Evolutionary conservation across 2,888 invertebrate genomes (phyloP), one percentile per base, ranked within the genome.

Genomic region (Orthonevra nobilis): DNA sequence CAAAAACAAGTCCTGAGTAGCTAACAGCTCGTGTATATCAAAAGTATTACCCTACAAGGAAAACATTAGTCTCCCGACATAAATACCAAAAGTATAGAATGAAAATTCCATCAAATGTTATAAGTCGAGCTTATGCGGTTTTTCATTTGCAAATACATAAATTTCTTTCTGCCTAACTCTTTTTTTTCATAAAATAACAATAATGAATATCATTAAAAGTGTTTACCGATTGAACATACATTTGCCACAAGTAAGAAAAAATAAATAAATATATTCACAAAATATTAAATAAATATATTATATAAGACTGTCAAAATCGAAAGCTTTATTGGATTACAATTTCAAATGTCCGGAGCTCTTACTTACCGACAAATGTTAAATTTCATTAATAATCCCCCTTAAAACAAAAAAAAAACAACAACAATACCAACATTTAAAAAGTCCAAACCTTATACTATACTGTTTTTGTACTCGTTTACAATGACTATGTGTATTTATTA

Each of bases 281-380:
- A 15, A 30, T n/a, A 32, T 48, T 48, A 50, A 34, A 38, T 70
- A 75, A 63, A 56, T 34, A 26, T 52, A 54, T 66, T 52, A 60
- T 72, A 79, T 61, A 79, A 79, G 79, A 79, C 79, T 79, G 79
- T 79, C 73, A 61, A 66, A 74, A 72, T 72, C 73, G 79, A 79
- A 79, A 79, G 79, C 79, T 79, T 79, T 79, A 79, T 68, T 73
- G 73, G 73, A 79, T 72, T 72, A 61, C 60, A 66, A 68, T 68
- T 79, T 61, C 54, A 73, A 79, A 61, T 68, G 73, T 68, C 73
- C 66, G 79, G 73, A 79, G 73, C 73, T 79, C 66, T 68, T 48
- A 73, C 79, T 61, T 73, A 56, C 73, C 58, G 72, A 79, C 54
- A 61, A 64, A 72, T 56, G 38, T 66, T 60, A 46, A 17, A 54